These are phyloP conservation scores for Phymorhynchus buccinoides DNA, from an alignment of 1,140 invertebrate species.

Conservation along the genomic window DNA sequence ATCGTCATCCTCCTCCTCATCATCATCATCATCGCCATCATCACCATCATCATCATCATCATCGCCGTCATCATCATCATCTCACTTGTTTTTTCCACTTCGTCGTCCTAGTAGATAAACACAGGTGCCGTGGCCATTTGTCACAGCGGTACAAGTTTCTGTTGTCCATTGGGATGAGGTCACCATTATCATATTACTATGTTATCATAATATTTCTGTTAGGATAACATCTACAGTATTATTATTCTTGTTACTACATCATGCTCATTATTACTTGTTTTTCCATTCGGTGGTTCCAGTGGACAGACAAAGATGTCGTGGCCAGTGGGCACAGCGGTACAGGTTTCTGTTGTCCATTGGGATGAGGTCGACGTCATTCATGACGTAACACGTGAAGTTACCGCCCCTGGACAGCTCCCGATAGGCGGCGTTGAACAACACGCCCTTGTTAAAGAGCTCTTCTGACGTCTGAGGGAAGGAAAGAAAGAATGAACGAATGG, in stretches of 20 bases:
- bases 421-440: conserved; percentile 95
- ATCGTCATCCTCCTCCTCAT: no score
- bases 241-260: no score
- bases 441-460: conserved; percentile 87
- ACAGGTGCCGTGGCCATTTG: conserved; percentile 80
- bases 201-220: no score
- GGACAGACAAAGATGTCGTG: conserved; percentile 83
- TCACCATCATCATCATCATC: no score
- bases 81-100: not conserved
- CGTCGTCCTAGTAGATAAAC: conserved; percentile 71
- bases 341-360: conserved; percentile 92
- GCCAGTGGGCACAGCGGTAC: conserved; percentile 83
- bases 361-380: conserved; percentile 94
- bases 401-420: conserved; percentile 83
- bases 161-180: conserved; percentile 91
- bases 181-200: no score
- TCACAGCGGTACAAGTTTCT: conserved; percentile 90
- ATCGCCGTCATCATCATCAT: no score
- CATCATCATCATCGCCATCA: no score
- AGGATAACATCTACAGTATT: no score
- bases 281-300: not conserved
- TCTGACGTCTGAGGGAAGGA: not conserved
- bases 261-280: no score
- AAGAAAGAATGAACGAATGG: no score
- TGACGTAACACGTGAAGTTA: conserved; percentile 89